A percentile compares a stretch with the other conserved stretches of the same genome.
Conservation (phyloP, 2,797 vertebrate genomes). For the Petrocephalus schoutedeni region DNA sequence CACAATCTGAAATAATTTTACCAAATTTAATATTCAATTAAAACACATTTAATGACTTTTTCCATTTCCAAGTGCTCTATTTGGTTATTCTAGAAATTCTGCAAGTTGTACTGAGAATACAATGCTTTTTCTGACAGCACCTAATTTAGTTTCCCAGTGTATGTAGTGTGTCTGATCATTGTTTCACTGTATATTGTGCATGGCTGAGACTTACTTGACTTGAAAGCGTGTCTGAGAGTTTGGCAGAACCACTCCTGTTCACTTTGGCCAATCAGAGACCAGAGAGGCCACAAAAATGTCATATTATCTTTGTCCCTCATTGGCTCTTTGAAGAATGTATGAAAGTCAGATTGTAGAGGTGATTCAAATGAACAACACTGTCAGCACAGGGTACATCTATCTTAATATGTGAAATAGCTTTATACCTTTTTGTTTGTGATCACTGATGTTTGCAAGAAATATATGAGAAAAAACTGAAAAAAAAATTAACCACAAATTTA, state of each 20-base stretch:
- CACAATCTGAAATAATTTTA: background rate
- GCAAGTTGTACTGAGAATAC: background rate
- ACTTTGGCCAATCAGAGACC: background rate
- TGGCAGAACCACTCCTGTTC: background rate
- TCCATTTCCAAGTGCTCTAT: background rate
- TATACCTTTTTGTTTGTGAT: background rate
- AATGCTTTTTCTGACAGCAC: background rate
- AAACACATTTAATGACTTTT: background rate
- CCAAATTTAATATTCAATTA: background rate
- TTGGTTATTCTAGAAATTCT: background rate
- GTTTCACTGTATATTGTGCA: background rate
- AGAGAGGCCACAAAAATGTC: background rate
- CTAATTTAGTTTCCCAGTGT: background rate
- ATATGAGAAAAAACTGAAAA: background rate
- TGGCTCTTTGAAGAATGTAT: background rate
- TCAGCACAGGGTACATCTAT: background rate
- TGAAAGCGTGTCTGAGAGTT: background rate
- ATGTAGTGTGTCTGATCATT: background rate
- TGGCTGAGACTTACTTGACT: background rate
- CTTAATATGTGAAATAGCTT: background rate
- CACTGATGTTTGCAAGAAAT: background rate
- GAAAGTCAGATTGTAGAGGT: background rate
- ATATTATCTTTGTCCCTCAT: background rate
- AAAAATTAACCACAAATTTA: background rate
- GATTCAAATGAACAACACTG: background rate